Percentiles rank a stretch among this genome's conserved stretches.
These are phyloP conservation scores for Rhorus exstirpatorius DNA, from an alignment of 2,888 invertebrate species.

Conservation along the genomic window DNA sequence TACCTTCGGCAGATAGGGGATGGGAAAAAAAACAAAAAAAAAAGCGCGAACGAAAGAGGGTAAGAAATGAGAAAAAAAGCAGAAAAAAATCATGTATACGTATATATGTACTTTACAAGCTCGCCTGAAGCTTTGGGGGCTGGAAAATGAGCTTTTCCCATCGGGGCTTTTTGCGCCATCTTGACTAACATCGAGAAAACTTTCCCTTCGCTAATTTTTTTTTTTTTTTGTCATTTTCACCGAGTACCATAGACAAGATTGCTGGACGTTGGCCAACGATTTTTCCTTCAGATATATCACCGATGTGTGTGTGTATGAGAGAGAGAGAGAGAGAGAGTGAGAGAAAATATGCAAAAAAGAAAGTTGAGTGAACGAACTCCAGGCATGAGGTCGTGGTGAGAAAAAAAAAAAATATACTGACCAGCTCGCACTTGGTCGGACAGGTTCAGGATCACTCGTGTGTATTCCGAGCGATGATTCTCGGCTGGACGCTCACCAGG, in stretches of 20 bases:
- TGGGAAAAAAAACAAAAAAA: slow-evolving; percentile 24
- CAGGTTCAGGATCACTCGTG: slow-evolving; percentile 61
- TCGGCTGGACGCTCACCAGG: slow-evolving; percentile 67
- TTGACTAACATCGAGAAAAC: slow-evolving; percentile 49
- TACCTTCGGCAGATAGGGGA: neutral
- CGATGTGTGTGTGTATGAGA: too few relatives aligned
- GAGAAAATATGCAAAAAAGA: slow-evolving; percentile 26
- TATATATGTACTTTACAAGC: neutral
- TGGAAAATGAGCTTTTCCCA: slow-evolving; percentile 33
- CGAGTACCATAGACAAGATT: slow-evolving; percentile 25
- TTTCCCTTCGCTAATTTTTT: slow-evolving; percentile 20
- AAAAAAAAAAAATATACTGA: slow-evolving; percentile 44
- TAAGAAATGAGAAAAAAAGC: neutral
- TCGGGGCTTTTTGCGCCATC: slow-evolving; percentile 45
- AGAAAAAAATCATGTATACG: too few relatives aligned
- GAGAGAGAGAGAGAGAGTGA: neutral
- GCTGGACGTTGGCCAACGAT: slow-evolving; percentile 55
- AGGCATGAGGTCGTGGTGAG: slow-evolving; percentile 1
- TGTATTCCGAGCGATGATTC: slow-evolving; percentile 71
- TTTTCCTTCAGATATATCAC: slow-evolving; percentile 38
- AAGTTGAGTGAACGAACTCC: slow-evolving; percentile 31
- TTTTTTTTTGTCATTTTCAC: slow-evolving; percentile 35
- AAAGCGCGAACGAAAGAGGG: neutral
- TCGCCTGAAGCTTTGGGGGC: neutral
- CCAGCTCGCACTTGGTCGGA: slow-evolving; percentile 41